These are phyloP conservation scores for Hylyphantes graminicola DNA, from an alignment of 1,140 invertebrate genomes.

Conservation along the genomic window DNA sequence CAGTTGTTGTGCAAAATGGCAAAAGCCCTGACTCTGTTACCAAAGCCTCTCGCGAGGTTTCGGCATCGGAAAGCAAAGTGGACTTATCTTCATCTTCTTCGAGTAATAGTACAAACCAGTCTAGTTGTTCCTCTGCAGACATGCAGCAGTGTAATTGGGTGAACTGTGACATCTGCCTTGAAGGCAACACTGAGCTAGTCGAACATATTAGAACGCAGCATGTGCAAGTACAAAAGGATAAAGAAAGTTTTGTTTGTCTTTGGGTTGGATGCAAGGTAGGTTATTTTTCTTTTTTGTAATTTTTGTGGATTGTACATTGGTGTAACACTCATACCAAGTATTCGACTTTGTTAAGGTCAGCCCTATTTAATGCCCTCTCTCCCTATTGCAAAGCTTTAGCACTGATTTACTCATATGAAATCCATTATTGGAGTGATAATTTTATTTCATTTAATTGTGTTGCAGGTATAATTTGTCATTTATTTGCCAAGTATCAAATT, in stretches of 20 bases:
- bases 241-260: conserved; percentile 52
- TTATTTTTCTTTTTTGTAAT: not conserved
- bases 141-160: conserved; percentile 51
- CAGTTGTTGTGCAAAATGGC: not conserved
- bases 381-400: too few species aligned
- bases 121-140: conserved; percentile 50
- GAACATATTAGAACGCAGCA: conserved; percentile 54
- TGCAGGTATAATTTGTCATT: too few species aligned
- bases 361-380: too few species aligned
- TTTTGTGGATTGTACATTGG: not conserved
- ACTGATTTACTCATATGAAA: too few species aligned
- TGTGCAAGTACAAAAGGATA: conserved; percentile 55
- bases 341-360: too few species aligned
- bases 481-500: too few species aligned
- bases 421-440: too few species aligned
- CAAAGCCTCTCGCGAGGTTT: not conserved
- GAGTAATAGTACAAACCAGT: conserved; percentile 35
- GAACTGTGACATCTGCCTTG: conserved; percentile 33
- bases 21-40: not conserved
- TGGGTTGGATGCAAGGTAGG: conserved; percentile 70
- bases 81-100: conserved; percentile 19
- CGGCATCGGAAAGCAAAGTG: conserved; percentile 3
- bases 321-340: not conserved
- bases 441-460: too few species aligned
- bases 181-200: conserved; percentile 51